phyloP scores from a whole-genome alignment of 2,113 vertebrate genomes.

The Pterocles orientalis region DNA sequence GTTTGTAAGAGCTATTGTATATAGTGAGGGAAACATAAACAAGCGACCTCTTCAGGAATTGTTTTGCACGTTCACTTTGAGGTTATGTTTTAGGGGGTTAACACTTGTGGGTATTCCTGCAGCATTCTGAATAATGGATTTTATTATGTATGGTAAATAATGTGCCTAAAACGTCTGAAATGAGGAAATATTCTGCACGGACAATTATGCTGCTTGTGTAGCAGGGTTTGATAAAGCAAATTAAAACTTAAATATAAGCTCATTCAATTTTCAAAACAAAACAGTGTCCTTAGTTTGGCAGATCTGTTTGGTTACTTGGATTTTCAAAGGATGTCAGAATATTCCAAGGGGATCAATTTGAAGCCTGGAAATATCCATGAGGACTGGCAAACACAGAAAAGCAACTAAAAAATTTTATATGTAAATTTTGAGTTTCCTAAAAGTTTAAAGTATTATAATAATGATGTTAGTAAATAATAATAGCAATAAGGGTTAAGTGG shows the following conservation, averaged over 20 bases:
- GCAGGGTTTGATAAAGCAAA: not conserved
- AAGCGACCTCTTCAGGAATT: not conserved
- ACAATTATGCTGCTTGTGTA: not conserved
- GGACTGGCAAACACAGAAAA: not conserved
- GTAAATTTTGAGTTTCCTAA: not conserved
- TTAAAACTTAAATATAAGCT: not conserved
- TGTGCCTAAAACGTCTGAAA: not conserved
- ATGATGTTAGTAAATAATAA: not conserved
- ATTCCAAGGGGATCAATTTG: not conserved
- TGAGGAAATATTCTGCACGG: not conserved
- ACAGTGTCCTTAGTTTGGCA: not conserved
- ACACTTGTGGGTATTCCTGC: not conserved
- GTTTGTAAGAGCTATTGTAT: not conserved
- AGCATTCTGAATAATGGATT: not conserved
- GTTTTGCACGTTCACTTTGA: not conserved
- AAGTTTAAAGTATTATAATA: not conserved
- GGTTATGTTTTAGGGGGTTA: not conserved
- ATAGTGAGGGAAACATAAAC: not conserved
- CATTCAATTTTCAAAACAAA: not conserved
- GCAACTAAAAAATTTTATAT: not conserved
- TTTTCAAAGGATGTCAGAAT: not conserved
- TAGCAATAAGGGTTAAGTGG: not conserved
- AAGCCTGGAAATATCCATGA: not conserved
- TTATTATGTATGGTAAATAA: not conserved
- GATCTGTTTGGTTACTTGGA: not conserved